These are phyloP conservation scores for Dione juno DNA, from an alignment of 2,888 invertebrate genomes.

Conservation along the genomic window DNA sequence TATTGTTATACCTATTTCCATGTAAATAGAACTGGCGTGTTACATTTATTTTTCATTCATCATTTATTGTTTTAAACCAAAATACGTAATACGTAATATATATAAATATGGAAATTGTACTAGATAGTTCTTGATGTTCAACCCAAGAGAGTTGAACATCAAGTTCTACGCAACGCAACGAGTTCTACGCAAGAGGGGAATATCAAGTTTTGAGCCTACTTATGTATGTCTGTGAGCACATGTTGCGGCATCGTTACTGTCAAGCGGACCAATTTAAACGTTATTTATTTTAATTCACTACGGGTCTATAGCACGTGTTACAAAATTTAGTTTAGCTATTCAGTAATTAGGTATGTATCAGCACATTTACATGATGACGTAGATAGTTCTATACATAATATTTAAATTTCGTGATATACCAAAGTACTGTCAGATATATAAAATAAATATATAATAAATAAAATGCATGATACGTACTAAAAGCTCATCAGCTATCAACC, in stretches of 20 bases:
- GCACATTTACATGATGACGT: neutral
- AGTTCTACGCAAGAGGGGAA: constrained; percentile 11
- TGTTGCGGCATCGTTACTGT: constrained; percentile 18
- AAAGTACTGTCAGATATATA: too few species aligned
- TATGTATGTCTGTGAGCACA: constrained; percentile 18
- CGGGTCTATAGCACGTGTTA: constrained; percentile 7
- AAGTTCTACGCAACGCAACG: too few species aligned
- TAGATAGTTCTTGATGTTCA: constrained; percentile 11
- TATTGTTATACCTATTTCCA: constrained; percentile 33
- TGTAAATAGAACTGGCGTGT: constrained; percentile 33
- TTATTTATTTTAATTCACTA: constrained; percentile 19
- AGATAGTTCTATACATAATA: too few species aligned
- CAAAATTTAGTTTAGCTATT: constrained; percentile 5
- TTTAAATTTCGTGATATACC: too few species aligned
- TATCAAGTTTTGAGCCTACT: constrained; percentile 16
- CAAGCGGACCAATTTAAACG: constrained; percentile 13
- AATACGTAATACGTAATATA: neutral
- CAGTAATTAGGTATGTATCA: neutral
- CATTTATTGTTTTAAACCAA: constrained; percentile 9
- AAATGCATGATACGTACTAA: neutral
- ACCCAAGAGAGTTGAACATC: too few species aligned
- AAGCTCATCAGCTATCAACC: constrained; percentile 7
- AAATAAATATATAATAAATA: neutral
- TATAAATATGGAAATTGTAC: neutral
- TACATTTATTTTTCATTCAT: constrained; percentile 29